A percentile compares a stretch with the other conserved stretches of the same genome.
These are phyloP conservation scores for Hippocampus comes DNA, from an alignment of 2,113 vertebrate genomes.

Conservation along the genomic window DNA sequence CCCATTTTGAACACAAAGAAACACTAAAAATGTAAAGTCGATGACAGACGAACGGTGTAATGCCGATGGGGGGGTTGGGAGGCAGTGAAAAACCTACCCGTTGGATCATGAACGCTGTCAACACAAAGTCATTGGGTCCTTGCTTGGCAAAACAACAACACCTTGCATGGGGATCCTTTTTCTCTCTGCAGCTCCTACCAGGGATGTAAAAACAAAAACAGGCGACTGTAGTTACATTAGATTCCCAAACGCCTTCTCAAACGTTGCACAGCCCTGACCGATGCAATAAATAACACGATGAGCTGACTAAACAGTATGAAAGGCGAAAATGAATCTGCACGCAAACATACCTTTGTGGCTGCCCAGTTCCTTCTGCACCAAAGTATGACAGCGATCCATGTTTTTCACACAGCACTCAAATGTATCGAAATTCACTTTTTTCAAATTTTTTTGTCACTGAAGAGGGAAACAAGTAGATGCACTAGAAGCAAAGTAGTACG, in stretches of 20 bases:
- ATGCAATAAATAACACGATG: no score
- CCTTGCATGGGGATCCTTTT: conserved; percentile 16
- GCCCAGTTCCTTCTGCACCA: no score
- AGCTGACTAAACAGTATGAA: no score
- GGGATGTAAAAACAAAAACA: conserved; percentile 19
- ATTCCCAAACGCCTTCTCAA: no score
- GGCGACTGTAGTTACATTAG: no score
- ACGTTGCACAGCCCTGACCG: no score
- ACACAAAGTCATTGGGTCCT: conserved; percentile 61
- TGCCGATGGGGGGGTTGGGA: conserved; percentile 24
- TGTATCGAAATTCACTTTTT: no score
- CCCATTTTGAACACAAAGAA: conserved; percentile 54
- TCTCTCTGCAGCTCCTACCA: conserved; percentile 5
- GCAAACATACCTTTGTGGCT: no score
- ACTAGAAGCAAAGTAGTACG: conserved; percentile 26
- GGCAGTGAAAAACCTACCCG: conserved; percentile 45
- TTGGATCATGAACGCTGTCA: conserved; percentile 54
- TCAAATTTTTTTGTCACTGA: not conserved
- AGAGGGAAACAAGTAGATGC: not conserved
- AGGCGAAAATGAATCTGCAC: no score
- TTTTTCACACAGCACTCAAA: no score
- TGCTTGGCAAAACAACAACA: conserved; percentile 26
- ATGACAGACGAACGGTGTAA: conserved; percentile 54
- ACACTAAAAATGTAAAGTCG: conserved; percentile 36
- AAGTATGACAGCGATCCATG: not conserved